phyloP scores from a whole-genome alignment of 2,888 invertebrate genomes.

The Lottia gigantea region DNA sequence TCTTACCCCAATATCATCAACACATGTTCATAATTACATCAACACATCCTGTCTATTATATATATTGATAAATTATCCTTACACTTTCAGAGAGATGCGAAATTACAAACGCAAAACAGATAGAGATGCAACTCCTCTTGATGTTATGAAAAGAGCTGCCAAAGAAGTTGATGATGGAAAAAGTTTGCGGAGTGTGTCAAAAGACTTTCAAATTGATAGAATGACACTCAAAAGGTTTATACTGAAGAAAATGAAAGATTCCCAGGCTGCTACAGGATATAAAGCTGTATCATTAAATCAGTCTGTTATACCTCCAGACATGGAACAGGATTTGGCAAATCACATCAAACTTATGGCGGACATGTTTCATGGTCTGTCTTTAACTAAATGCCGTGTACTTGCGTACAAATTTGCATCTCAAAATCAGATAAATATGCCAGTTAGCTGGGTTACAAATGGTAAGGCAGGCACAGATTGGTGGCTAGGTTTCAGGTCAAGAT shows the following conservation, averaged over 20 bases:
- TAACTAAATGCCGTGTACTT: constrained; percentile 11
- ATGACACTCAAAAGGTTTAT: constrained; percentile 19
- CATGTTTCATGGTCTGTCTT: constrained; percentile 20
- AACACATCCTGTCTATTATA: too few relatives aligned
- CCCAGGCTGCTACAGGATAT: neutral
- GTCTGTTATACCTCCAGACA: constrained; percentile 13
- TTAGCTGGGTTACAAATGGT: neutral
- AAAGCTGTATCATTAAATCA: constrained; percentile 5
- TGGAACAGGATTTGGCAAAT: constrained; percentile 19
- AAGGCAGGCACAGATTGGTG: constrained; percentile 11
- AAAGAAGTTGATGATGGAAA: neutral
- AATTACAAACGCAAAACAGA: neutral
- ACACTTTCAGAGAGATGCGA: neutral
- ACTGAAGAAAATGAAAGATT: neutral
- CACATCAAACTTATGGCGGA: constrained; percentile 18
- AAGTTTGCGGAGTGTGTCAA: constrained; percentile 4
- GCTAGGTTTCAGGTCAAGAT: neutral
- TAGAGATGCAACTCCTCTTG: neutral
- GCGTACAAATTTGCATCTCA: neutral
- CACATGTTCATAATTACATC: too few relatives aligned
- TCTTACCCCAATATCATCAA: too few relatives aligned
- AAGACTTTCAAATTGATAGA: constrained; percentile 19
- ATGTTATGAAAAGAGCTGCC: constrained; percentile 7
- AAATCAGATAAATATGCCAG: neutral
- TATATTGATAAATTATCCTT: neutral